Conservation (phyloP, 2,888 invertebrate species). For the Flabesymbios commensalis region DNA sequence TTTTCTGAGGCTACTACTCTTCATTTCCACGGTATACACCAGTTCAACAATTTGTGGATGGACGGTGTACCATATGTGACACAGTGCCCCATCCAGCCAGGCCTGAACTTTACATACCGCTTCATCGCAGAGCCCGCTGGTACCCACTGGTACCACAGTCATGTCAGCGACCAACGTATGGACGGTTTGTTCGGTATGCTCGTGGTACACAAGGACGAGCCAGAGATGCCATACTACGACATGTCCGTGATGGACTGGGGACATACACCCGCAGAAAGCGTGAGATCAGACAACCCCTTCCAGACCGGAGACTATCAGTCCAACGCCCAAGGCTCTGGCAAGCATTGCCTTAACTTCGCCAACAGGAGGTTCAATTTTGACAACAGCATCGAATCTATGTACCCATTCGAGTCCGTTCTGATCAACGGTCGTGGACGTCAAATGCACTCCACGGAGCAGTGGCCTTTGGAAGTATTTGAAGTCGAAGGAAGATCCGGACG, state of each 20-base stretch:
- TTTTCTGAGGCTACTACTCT: slow-evolving; percentile 39
- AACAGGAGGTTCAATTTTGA: too few species aligned
- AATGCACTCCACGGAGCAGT: too few species aligned
- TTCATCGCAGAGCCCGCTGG: slow-evolving; percentile 41
- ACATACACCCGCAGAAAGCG: too few species aligned
- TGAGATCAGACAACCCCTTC: too few species aligned
- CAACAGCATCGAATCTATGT: neutral
- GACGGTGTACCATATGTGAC: slow-evolving; percentile 47
- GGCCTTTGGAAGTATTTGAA: too few species aligned
- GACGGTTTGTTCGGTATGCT: slow-evolving; percentile 49
- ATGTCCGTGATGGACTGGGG: too few species aligned
- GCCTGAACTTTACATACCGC: slow-evolving; percentile 47
- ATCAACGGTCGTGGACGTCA: slow-evolving; percentile 40
- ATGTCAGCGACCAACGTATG: slow-evolving; percentile 41
- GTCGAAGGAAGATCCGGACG: too few species aligned
- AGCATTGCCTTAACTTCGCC: too few species aligned
- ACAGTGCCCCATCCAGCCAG: slow-evolving; percentile 51
- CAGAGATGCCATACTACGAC: too few species aligned
- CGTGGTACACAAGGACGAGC: too few species aligned
- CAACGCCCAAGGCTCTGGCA: too few species aligned
- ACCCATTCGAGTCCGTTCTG: slow-evolving; percentile 33
- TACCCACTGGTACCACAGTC: slow-evolving; percentile 46
- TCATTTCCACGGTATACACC: slow-evolving; percentile 54
- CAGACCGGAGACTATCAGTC: too few species aligned
- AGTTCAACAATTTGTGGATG: slow-evolving; percentile 44